Conservation (phyloP, 2,888 invertebrate species). For the Heteromurus nitidus region DNA sequence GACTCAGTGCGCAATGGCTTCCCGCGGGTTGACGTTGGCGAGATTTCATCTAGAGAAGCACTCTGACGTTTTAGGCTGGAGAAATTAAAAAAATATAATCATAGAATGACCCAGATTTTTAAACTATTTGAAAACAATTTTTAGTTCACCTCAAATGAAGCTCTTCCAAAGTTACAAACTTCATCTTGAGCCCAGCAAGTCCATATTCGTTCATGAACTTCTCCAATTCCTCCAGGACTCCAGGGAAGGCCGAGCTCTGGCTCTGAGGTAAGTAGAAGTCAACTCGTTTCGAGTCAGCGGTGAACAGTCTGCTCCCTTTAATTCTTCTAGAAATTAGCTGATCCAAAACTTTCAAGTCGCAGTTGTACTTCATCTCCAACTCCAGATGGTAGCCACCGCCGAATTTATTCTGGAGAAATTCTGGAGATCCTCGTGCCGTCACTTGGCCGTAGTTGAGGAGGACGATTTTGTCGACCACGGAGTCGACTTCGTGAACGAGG, state of each 20-base stretch:
- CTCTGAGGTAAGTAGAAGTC: slow-evolving; percentile 79
- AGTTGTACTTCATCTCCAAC: background rate
- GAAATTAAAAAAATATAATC: background rate
- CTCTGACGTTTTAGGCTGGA: background rate
- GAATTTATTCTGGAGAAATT: slow-evolving; percentile 58
- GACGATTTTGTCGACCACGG: slow-evolving; percentile 45
- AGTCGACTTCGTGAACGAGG: slow-evolving; percentile 45
- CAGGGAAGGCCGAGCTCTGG: slow-evolving; percentile 79
- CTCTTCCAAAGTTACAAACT: slow-evolving; percentile 92
- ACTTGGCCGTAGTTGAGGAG: slow-evolving; percentile 49
- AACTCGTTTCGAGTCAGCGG: slow-evolving; percentile 76
- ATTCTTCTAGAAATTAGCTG: slow-evolving; percentile 32
- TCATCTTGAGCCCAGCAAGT: slow-evolving; percentile 86
- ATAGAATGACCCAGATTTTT: no score
- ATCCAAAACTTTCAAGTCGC: background rate
- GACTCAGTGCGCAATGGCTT: no score
- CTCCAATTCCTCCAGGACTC: slow-evolving; percentile 82
- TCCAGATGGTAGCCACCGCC: slow-evolving; percentile 61
- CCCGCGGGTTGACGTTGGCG: background rate
- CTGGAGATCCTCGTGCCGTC: slow-evolving; percentile 48
- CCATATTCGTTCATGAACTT: slow-evolving; percentile 78
- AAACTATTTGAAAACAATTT: no score
- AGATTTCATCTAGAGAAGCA: background rate
- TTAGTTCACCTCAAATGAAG: slow-evolving; percentile 85
- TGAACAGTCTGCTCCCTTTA: background rate